Base-by-base conservation (phyloP, 2,888 invertebrate genomes). In the Timandra comae region DNA sequence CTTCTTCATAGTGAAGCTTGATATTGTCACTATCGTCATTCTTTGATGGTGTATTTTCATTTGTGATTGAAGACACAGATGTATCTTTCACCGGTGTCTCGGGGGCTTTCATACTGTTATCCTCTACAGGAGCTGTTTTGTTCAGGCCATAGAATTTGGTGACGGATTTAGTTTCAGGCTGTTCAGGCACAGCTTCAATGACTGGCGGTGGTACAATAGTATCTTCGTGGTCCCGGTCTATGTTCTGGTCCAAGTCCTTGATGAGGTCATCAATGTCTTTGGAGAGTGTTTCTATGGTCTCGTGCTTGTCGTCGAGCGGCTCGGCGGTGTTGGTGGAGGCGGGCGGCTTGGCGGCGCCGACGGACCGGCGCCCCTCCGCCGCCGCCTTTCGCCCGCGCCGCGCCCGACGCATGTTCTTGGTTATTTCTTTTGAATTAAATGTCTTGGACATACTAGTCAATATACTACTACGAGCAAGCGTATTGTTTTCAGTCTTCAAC, bases 401-500 rank as follows among this genome's bases (percentile, higher is more conserved):
- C 3, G 85, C 86, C 46, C 79, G 74, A 33, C 85, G 71, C 33
- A 87, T 85, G 62, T 84, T 85, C 51, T 85, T 86, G 10, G 80
- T 72, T 42, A 85, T 62, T 40, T 84, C 77, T 43, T 80, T 82
- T 30, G 86, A 80, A 58, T 86, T 86, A 65, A 86, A 86, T 58
- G 82, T 84, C 69, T 76, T 84, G 37, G 86, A 86, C 86, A 86
- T 86, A 64, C 86, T 81, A 63, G 74, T 81, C 63, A 86, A 68
- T 71, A 86, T 86, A 69, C 78, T 79, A 72, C 76, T 82, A 66
- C 84, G 80, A 49, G 77, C 79, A 72, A 81, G 88, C 59, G 82
- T 84, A 75, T 88, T 86, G 55, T 87, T 73, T 65, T 82, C 89
- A 89, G 89, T 89, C 73, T 88, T 88, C 68, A 87, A 74, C 60